A percentile compares a stretch with the other conserved stretches of the same genome.
Evolutionary conservation across 2,797 vertebrate genomes (phyloP).

Genomic region (Notoglanidium macrostoma): DNA sequence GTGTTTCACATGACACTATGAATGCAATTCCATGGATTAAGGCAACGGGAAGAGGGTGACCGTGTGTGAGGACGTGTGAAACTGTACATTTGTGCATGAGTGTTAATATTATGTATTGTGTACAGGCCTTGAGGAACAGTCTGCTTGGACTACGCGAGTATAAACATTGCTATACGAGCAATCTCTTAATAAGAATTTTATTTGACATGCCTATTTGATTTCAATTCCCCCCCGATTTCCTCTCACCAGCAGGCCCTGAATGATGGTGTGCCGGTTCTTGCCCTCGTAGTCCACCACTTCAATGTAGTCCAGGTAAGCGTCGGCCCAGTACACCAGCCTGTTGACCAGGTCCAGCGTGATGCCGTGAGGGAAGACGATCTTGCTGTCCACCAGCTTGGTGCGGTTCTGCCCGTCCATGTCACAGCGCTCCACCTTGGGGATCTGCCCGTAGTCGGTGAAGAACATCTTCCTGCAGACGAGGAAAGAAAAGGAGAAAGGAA

Average conservation of each 20-base stretch:
- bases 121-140: neutral
- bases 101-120: neutral
- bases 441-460: conserved; percentile 95
- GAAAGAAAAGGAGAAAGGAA: neutral
- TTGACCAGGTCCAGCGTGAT: conserved; percentile 94
- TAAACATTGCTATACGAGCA: neutral
- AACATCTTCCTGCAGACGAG: conserved; percentile 86
- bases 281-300: conserved; percentile 98
- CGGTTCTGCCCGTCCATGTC: conserved; percentile 98
- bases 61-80: neutral
- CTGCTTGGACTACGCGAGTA: neutral
- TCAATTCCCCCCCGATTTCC: too few species aligned
- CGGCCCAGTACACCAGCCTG: conserved; percentile 94
- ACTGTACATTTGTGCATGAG: neutral
- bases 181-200: neutral
- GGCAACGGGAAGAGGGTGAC: neutral
- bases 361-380: conserved; percentile 94
- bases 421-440: conserved; percentile 93
- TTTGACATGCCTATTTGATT: too few species aligned
- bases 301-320: conserved; percentile 95
- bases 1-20: neutral
- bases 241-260: conserved; percentile 93
- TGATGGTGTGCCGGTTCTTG: conserved; percentile 96
- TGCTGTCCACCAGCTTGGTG: conserved; percentile 95
- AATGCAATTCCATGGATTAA: neutral